Evolutionary conservation across 1,140 invertebrate genomes (phyloP).

Genomic region (Scaptomyza montana): DNA sequence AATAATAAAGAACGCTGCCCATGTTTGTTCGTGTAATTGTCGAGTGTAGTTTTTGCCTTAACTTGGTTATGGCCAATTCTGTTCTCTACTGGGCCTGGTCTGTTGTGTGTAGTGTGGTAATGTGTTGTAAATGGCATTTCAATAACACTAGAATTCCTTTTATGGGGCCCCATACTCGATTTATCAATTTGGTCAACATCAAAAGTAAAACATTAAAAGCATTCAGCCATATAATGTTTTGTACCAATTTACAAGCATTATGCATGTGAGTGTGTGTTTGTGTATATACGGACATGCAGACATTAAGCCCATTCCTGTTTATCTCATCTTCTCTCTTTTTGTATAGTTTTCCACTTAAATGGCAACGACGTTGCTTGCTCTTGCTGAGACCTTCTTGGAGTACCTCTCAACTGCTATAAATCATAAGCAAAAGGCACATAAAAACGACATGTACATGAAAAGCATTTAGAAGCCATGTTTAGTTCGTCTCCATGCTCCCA

Average conservation of each 20-base stretch:
- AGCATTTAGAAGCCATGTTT: constrained; percentile 51
- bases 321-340: not conserved
- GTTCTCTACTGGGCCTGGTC: constrained; percentile 1
- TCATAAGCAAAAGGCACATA: constrained; percentile 55
- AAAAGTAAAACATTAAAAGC: constrained; percentile 74
- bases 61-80: not conserved
- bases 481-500: not conserved
- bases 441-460: constrained; percentile 47
- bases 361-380: constrained; percentile 15
- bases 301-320: constrained; percentile 1
- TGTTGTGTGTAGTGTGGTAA: not conserved
- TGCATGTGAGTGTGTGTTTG: constrained; percentile 28
- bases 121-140: constrained; percentile 36
- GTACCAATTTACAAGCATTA: constrained; percentile 23
- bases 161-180: constrained; percentile 12
- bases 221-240: constrained; percentile 60
- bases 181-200: constrained; percentile 58
- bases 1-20: no score
- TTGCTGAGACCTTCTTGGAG: constrained; percentile 25
- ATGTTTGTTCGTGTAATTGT: no score
- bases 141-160: constrained; percentile 31
- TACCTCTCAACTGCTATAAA: constrained; percentile 28
- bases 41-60: not conserved
- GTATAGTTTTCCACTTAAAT: constrained; percentile 48
- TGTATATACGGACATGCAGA: constrained; percentile 17